Conservation (phyloP, 2,113 vertebrate species). For the Lepisosteus osseus region DNA sequence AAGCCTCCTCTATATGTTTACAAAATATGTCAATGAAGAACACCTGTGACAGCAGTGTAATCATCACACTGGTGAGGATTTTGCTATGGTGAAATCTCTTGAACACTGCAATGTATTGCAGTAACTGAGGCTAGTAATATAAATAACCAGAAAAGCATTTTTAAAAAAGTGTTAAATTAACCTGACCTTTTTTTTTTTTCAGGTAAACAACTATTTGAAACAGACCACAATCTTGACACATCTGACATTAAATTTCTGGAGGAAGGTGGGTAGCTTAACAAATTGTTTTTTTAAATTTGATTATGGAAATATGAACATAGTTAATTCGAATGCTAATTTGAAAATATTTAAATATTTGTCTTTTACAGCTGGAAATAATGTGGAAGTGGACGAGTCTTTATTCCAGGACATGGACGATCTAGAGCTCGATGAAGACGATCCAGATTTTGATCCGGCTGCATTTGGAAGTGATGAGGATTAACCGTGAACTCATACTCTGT, state of each 20-base stretch:
- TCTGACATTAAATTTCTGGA: constrained; percentile 97
- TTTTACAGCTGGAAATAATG: constrained; percentile 82
- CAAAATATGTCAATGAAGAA: no score
- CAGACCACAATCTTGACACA: constrained; percentile 94
- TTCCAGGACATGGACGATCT: constrained; percentile 97
- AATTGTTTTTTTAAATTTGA: neutral
- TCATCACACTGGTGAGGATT: no score
- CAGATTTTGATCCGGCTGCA: constrained; percentile 83
- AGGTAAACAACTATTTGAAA: constrained; percentile 98
- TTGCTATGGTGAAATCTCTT: no score
- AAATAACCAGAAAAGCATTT: neutral
- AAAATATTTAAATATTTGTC: neutral
- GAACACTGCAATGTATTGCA: no score
- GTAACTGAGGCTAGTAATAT: neutral
- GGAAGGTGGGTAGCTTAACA: constrained; percentile 68
- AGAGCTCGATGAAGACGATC: constrained; percentile 89
- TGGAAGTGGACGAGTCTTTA: constrained; percentile 95
- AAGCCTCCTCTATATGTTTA: no score
- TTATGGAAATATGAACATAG: no score
- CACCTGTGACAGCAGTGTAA: no score
- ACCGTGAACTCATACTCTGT: constrained; percentile 17
- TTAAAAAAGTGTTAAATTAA: neutral
- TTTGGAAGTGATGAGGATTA: constrained; percentile 82
- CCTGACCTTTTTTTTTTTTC: constrained; percentile 17
- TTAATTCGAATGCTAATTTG: no score